Conservation (phyloP, 1,140 invertebrate genomes). For the Habropoda laboriosa region DNA sequence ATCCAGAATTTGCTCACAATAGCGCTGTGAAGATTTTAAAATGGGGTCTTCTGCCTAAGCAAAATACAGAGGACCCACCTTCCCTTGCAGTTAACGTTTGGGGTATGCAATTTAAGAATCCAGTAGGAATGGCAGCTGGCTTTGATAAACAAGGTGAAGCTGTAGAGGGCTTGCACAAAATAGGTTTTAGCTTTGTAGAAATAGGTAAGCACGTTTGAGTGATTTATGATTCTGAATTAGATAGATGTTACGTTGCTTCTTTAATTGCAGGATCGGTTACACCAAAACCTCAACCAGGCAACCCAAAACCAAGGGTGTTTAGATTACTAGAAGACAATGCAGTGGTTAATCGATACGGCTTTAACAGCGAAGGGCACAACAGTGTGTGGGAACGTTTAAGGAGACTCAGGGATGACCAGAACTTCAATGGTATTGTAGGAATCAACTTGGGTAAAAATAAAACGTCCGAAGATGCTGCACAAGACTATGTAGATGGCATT, state of each 20-base stretch:
- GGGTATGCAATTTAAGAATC: constrained; percentile 90
- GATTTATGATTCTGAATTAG: not conserved
- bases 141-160: constrained; percentile 99
- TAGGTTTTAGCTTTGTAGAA: constrained; percentile 98
- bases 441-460: constrained; percentile 99
- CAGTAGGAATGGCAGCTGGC: constrained; percentile 97
- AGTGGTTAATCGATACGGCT: constrained; percentile 98
- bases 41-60: constrained; percentile 87
- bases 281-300: constrained; percentile 94
- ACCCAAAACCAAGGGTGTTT: constrained; percentile 96
- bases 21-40: constrained; percentile 88
- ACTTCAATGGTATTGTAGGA: constrained; percentile 87
- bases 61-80: constrained; percentile 83
- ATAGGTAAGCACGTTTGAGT: constrained; percentile 84
- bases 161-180: constrained; percentile 88
- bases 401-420: constrained; percentile 80
- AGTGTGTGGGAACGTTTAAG: constrained; percentile 86
- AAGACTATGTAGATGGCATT: constrained; percentile 93
- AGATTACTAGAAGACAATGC: constrained; percentile 91
- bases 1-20: constrained; percentile 91
- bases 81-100: constrained; percentile 87
- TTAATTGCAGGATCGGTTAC: constrained; percentile 88
- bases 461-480: constrained; percentile 86
- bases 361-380: constrained; percentile 97
- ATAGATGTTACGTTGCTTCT: not conserved